A percentile compares a stretch with the other conserved stretches of the same genome.
Conservation (phyloP, 2,797 vertebrate species). For the Propithecus perrieri region DNA sequence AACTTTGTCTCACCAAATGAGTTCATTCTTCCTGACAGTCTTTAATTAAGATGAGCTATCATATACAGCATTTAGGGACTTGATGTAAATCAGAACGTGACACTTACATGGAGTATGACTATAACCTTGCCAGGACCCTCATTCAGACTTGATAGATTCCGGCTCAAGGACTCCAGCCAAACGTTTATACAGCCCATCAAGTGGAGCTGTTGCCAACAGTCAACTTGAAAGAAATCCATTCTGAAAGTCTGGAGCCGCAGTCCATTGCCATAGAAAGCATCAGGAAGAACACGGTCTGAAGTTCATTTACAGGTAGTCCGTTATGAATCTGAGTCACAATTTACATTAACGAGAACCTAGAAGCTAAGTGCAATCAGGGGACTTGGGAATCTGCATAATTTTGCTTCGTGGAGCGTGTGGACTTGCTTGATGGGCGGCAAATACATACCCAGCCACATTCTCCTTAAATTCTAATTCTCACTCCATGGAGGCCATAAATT, state of each 20-base stretch:
- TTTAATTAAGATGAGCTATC: slow-evolving; percentile 53
- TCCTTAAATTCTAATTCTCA: neutral
- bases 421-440: neutral
- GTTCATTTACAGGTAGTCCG: slow-evolving; percentile 72
- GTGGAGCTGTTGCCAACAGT: slow-evolving; percentile 65
- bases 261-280: slow-evolving; percentile 38
- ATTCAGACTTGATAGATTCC: slow-evolving; percentile 47
- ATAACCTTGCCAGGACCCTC: neutral
- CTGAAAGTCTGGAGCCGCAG: slow-evolving; percentile 60
- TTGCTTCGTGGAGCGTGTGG: neutral
- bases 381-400: neutral
- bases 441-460: neutral
- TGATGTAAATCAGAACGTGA: neutral
- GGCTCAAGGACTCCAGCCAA: slow-evolving; percentile 78
- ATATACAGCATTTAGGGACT: neutral
- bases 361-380: neutral
- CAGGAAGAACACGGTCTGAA: slow-evolving; percentile 46
- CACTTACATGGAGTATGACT: neutral
- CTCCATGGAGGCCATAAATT: neutral
- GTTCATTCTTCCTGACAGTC: neutral
- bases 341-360: slow-evolving; percentile 56
- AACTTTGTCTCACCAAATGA: neutral
- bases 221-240: slow-evolving; percentile 66
- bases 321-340: slow-evolving; percentile 54
- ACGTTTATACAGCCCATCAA: slow-evolving; percentile 72